Conservation (phyloP, 2,888 invertebrate species). For the Sphinx pinastri region DNA sequence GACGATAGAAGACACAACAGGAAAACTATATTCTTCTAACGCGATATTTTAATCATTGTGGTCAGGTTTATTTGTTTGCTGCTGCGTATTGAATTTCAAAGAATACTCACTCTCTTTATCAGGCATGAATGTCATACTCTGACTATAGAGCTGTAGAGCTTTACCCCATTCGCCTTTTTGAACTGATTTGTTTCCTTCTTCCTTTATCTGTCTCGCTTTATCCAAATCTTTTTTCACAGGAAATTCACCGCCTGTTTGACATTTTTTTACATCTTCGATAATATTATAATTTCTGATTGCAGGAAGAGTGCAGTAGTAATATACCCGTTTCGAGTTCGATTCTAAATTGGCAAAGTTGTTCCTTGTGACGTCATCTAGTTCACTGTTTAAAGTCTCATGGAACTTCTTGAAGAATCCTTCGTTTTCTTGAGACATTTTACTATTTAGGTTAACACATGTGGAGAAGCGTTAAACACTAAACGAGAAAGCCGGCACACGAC, state of each 20-base stretch:
- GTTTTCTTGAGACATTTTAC: conserved; percentile 63
- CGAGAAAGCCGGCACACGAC: conserved; percentile 62
- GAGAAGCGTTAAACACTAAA: conserved; percentile 37
- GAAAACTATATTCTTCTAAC: conserved; percentile 8
- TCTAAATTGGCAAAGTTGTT: conserved; percentile 86
- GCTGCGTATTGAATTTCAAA: conserved; percentile 5
- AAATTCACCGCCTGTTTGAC: conserved; percentile 61
- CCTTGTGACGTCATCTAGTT: conserved; percentile 82
- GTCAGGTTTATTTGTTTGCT: conserved; percentile 31
- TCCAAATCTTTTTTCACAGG: conserved; percentile 82
- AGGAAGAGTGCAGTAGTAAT: conserved; percentile 83
- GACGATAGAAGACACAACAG: background rate
- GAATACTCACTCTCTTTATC: conserved; percentile 85
- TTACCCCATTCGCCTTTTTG: conserved; percentile 87
- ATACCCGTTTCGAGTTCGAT: conserved; percentile 86
- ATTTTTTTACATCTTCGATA: conserved; percentile 68
- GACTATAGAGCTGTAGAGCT: conserved; percentile 88
- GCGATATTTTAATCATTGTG: background rate
- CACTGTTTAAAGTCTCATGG: conserved; percentile 84
- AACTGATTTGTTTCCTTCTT: conserved; percentile 89
- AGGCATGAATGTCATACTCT: conserved; percentile 87
- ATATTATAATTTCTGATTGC: conserved; percentile 77
- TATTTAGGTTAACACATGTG: conserved; percentile 42
- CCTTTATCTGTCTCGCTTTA: conserved; percentile 86
- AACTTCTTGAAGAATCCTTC: conserved; percentile 86